These are phyloP conservation scores for Tauraco erythrolophus DNA, from an alignment of 2,113 vertebrate species.

Conservation along the genomic window DNA sequence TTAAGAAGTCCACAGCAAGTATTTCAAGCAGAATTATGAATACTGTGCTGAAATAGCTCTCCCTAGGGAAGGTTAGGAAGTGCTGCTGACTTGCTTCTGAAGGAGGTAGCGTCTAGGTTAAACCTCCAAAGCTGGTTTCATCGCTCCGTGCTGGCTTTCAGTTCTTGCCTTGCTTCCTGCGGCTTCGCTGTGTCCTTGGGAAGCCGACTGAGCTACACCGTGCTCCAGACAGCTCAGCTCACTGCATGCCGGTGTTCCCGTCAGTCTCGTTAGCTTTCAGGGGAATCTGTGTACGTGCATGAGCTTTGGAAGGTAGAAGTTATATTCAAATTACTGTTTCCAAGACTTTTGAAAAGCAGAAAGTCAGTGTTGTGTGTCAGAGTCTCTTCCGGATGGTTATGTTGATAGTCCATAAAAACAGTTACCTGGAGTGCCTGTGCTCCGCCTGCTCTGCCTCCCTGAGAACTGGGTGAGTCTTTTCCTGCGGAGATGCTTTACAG, in stretches of 20 bases:
- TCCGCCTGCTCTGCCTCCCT: background rate
- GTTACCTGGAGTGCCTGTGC: background rate
- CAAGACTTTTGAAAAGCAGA: background rate
- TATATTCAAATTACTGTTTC: background rate
- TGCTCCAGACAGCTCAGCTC: background rate
- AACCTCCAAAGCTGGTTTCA: background rate
- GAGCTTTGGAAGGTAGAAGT: background rate
- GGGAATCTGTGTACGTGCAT: background rate
- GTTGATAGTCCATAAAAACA: background rate
- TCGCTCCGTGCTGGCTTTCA: background rate
- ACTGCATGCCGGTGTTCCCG: background rate
- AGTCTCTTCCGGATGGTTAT: background rate
- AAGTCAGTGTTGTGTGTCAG: background rate
- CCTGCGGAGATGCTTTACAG: background rate
- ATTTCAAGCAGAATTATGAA: background rate
- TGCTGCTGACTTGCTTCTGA: background rate
- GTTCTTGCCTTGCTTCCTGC: background rate
- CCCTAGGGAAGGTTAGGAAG: background rate
- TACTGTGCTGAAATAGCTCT: background rate
- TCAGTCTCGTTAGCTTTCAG: background rate
- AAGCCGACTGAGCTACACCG: fast-evolving
- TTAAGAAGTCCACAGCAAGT: background rate
- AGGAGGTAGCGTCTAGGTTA: background rate
- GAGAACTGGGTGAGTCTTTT: background rate
- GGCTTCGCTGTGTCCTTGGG: background rate